Base-by-base conservation (phyloP, 1,140 invertebrate species). In the Brachionus asplanchnoidis region DNA sequence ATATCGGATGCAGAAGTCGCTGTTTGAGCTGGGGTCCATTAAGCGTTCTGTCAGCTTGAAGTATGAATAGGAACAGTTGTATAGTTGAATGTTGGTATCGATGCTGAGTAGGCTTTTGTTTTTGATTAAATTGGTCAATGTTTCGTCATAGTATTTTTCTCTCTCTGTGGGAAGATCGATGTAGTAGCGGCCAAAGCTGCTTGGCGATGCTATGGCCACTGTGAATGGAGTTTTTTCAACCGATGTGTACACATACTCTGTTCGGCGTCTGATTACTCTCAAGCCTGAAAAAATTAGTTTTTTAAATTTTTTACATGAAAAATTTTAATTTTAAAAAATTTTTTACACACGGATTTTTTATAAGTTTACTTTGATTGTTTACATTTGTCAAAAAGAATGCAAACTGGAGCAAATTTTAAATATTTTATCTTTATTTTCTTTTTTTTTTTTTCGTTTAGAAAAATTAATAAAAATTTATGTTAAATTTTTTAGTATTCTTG, bases 11-110 rank as follows among this genome's bases (percentile, higher is more conserved):
- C 79, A 82, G 36, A 60, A 82, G 12, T 82, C 79, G 7, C 12
- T 42, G 79, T 60, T 46, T 42, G 42, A 28, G 2, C 9, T 68
- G 5, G 28, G 14, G 1, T 60, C 36, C 17, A 42, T 60, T 40
- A 82, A 23, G 6, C 53, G 32, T 6, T 82, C 60, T 2, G 20
- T 60, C n/a, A 82, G 60, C 9, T 42, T 60, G 32, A 28, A 17
- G 42, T 65, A 82, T 60, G 53, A 40, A 44, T 82, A 82, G n/a
- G 79, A 82, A 44, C 79, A 82, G 42, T 82, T 82, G 50, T 82
- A 82, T 7, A 82, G n/a, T 44, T 82, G 79, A 82, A 82, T 82
- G 12, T 68, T 60, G 12, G 79, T 82, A 12, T 65, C 53, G 12
- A 60, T 60, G 7, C 23, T 23, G 8, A 23, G 1, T 17, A 56